Percentiles rank a stretch among this genome's conserved stretches.
Conservation (phyloP, 2,888 invertebrate genomes). For the Synergus japonicus region DNA sequence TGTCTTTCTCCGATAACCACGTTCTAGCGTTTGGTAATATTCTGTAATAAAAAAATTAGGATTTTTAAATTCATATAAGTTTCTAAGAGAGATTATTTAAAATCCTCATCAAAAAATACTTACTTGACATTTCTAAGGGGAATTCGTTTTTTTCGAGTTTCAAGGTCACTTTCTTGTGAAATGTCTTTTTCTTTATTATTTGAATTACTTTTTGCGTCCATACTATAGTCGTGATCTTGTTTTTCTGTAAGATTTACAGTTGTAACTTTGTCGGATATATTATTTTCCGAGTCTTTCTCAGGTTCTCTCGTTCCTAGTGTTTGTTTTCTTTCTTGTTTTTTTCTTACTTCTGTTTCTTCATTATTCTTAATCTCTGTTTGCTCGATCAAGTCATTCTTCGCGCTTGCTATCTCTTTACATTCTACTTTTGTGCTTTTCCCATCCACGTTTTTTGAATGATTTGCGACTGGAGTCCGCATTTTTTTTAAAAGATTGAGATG, state of each 20-base stretch:
- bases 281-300: not conserved
- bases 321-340: not conserved
- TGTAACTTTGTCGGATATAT: not conserved
- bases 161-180: not conserved
- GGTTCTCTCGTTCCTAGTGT: not conserved
- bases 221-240: slow-evolving; percentile 1
- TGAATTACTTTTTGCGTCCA: not conserved
- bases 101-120: not conserved
- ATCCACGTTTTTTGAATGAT: not conserved
- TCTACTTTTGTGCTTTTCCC: not conserved
- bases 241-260: not conserved
- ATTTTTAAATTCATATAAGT: too few species aligned
- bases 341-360: not conserved
- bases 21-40: not conserved
- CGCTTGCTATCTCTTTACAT: not conserved
- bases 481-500: not conserved
- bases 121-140: not conserved
- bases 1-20: not conserved
- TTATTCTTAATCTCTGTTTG: not conserved
- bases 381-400: not conserved
- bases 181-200: not conserved
- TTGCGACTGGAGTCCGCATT: not conserved
- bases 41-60: not conserved
- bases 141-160: not conserved
- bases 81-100: too few species aligned